Conservation (phyloP, 1,140 invertebrate genomes). For the Apolygus lucorum region DNA sequence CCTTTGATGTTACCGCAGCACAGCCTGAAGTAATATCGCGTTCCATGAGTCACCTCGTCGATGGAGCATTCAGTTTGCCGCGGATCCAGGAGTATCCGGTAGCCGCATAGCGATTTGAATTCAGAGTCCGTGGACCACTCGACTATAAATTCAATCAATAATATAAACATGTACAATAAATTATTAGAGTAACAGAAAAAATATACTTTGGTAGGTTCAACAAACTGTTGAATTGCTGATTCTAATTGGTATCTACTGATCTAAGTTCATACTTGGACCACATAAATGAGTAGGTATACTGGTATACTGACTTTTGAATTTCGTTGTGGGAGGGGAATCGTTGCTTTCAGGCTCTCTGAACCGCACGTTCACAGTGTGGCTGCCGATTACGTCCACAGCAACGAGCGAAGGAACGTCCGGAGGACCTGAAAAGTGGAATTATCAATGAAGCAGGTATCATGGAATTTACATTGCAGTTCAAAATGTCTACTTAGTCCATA, state of each 20-base stretch:
- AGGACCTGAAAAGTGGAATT: conserved; percentile 56
- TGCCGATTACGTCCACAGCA: conserved; percentile 71
- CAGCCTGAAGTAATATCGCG: conserved; percentile 78
- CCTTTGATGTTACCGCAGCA: conserved; percentile 84
- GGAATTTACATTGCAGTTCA: no score
- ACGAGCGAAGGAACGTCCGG: conserved; percentile 71
- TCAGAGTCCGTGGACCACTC: conserved; percentile 67
- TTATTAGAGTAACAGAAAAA: no score
- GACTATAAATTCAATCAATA: conserved; percentile 53
- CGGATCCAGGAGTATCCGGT: conserved; percentile 56
- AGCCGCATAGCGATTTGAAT: conserved; percentile 49
- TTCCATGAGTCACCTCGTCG: conserved; percentile 61
- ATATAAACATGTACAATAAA: no score
- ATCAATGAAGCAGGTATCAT: no score
- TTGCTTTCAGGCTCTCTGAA: conserved; percentile 59
- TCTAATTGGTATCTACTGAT: no score
- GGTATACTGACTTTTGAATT: conserved; percentile 75
- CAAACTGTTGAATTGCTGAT: no score
- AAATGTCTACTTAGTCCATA: no score
- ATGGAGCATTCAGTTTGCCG: conserved; percentile 47
- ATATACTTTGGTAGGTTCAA: no score
- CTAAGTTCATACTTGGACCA: no score
- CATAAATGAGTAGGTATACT: no score
- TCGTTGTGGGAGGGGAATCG: conserved; percentile 70
- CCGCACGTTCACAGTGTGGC: conserved; percentile 61